Evolutionary conservation across 2,113 vertebrate species (phyloP), one percentile per base, ranked within the genome.

Genomic region (Calonectris borealis): DNA sequence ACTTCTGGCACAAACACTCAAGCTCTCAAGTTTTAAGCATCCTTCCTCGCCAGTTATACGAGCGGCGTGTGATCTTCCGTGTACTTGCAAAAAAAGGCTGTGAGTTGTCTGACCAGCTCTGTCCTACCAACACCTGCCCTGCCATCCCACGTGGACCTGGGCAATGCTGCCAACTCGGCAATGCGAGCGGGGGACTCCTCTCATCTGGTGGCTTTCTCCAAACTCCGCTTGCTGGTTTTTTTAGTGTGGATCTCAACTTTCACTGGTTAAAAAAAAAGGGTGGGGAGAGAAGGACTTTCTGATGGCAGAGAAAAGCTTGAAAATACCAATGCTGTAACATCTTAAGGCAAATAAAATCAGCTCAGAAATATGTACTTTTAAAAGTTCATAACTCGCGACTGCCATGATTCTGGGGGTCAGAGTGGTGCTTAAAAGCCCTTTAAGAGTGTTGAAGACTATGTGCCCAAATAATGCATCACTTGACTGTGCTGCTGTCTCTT

Each of bases 1-100:
- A 83, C 57, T 91, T 91, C 87, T 97, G 95, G 95, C 91, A 95
- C 82, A 93, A 86, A 83, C 42, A 29, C 42, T 70, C 38, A 13
- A 77, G 91, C 87, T 91, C 7, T 4, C 75, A 73, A 81, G 51
- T 83, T 96, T 91, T 48, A 93, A 95, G 73, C 78, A 90, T 91
- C 51, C n/a, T 90, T 91, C 46, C 34, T 81, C 5, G 34, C 90
- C 87, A 83, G 38, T 66, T 73, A 44, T 58, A 95, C 68, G 72
- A 93, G 81, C 9, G 2, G 36, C 0, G 2, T 91, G 82, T 73
- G 68, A 65, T 84, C 27, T 24, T 85, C 60, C 0, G 2, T 1
- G 1, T 24, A 66, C 36, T 77, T 62, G 11, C 13, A 48, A 32
- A 52, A 72, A 52, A 42, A 16, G 3, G 5, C 75, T 66, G 20